Evolutionary conservation across 2,888 invertebrate genomes (phyloP), one percentile per base, ranked within the genome.

Genomic region (Sinelater perroti): DNA sequence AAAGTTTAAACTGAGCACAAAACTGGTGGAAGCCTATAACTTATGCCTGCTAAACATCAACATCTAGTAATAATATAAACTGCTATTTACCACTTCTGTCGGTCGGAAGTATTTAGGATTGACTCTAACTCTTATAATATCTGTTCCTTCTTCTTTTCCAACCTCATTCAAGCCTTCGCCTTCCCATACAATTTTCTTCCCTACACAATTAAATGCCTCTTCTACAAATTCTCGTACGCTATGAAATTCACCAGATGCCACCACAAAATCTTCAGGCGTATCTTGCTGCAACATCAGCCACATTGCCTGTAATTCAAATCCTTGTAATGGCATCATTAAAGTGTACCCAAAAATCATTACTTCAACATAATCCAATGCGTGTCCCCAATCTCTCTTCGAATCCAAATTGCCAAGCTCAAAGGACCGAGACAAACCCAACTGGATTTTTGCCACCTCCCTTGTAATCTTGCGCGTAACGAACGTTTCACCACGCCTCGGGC

Each of bases 391-490:
- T 70, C 99, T 84, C 75, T 91, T 90, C 10, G 98, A 91, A 77
- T 97, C 96, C 71, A 99, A 80, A 77, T 96, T 97, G 11, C 99
- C 99, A 56, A 99, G 81, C 75, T 97, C 95, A 49, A 98, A 79
- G 60, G 80, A 83, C 59, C 94, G 89, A 76, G 95, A 86, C 59
- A 94, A 87, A 0, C 95, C 95, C 5, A 97, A 83, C 53, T 86
- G 85, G 68, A 99, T 98, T 82, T 99, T 99, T 5, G 99, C 96
- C 14, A 99, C 97, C 1, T 93, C 95, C 28, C 99, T 84, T 0
- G 99, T 98, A 61, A 99, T 95, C 81, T 99, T 99, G 63, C 99
- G 84, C 0, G 99, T 99, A 4, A 99, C 99, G 81, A 99, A 99
- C 73, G 94, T 99, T 80, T 98, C 98, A 7, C 98, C 97, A 64